phyloP scores from a whole-genome alignment of 2,797 vertebrate species.

The Botia kubotai region DNA sequence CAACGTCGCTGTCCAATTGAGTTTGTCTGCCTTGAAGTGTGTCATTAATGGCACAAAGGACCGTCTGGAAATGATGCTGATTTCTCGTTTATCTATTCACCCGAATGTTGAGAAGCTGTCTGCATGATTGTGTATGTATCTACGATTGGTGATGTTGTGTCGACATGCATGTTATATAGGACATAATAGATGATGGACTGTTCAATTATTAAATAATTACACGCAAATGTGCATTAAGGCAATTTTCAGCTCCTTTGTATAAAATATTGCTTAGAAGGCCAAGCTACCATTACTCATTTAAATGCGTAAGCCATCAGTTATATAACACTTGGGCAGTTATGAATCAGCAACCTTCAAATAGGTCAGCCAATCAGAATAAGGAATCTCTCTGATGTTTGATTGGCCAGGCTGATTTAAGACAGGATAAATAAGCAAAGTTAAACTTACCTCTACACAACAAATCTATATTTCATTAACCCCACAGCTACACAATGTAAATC shows the following conservation, averaged over 20 bases:
- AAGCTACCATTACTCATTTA: not conserved
- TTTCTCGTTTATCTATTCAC: not conserved
- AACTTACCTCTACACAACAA: no score
- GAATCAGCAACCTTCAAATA: no score
- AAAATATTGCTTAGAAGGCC: not conserved
- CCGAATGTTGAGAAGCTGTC: not conserved
- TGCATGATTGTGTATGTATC: not conserved
- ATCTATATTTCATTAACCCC: no score
- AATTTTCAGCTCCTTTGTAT: not conserved
- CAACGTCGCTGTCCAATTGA: constrained; percentile 25
- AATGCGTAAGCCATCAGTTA: no score
- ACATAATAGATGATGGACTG: not conserved
- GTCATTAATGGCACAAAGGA: not conserved
- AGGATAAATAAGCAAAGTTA: no score
- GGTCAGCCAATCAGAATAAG: not conserved
- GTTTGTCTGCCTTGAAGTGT: constrained; percentile 23
- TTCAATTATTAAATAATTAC: not conserved
- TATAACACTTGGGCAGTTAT: no score
- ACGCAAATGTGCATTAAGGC: not conserved
- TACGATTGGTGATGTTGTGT: not conserved
- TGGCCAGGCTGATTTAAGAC: no score
- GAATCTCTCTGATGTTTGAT: not conserved
- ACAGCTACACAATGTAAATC: no score
- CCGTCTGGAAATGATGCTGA: constrained; percentile 8
- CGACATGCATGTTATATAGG: constrained; percentile 4